A percentile compares a stretch with the other conserved stretches of the same genome.
These are phyloP conservation scores for Dallia pectoralis DNA, from an alignment of 2,797 vertebrate species.

Conservation along the genomic window DNA sequence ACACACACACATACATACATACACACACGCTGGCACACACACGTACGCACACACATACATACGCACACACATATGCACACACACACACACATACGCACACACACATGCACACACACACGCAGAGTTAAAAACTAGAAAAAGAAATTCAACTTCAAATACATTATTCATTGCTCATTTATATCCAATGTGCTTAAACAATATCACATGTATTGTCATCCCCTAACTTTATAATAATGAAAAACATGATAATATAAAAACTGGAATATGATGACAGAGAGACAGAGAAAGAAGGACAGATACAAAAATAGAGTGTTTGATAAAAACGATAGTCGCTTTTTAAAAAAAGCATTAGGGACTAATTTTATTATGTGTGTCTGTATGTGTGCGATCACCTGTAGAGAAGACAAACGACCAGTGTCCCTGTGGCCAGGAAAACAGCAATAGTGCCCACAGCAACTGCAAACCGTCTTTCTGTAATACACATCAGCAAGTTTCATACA, in stretches of 20 bases:
- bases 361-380: not conserved
- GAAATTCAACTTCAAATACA: not conserved
- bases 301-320: no score
- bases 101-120: not conserved
- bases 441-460: constrained; percentile 42
- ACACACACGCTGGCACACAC: no score
- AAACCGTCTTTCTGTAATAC: constrained; percentile 43
- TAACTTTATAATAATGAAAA: not conserved
- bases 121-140: not conserved
- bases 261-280: not conserved
- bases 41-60: not conserved
- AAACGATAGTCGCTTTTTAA: no score
- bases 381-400: constrained; percentile 42
- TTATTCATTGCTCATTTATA: not conserved
- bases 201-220: not conserved
- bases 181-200: not conserved
- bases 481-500: not conserved
- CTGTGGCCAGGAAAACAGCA: constrained; percentile 32
- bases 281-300: not conserved
- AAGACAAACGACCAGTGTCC: constrained; percentile 29
- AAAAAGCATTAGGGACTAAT: not conserved
- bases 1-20: not conserved
- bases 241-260: not conserved
- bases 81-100: not conserved
- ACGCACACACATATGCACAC: not conserved